phyloP scores from a whole-genome alignment of 1,140 invertebrate genomes.

The Heliconius nattereri region DNA sequence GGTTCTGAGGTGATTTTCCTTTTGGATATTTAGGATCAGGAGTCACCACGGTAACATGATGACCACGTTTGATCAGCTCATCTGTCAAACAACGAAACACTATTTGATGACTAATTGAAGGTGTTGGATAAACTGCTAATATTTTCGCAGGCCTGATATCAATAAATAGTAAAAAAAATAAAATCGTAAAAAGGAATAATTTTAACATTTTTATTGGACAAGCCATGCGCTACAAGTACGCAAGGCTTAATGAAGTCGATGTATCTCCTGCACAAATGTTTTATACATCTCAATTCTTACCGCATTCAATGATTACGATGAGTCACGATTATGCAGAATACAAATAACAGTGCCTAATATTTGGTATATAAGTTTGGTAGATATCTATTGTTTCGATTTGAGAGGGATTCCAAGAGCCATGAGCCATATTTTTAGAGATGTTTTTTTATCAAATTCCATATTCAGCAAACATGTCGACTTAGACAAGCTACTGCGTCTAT shows the following conservation, averaged over 20 bases:
- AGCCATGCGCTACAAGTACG: not conserved
- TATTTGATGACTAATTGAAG: slow-evolving; percentile 74
- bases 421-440: too few relatives aligned
- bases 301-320: not conserved
- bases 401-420: too few relatives aligned
- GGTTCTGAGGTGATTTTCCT: slow-evolving; percentile 56
- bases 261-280: not conserved
- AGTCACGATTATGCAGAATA: not conserved
- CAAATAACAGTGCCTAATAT: too few relatives aligned
- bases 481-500: too few relatives aligned
- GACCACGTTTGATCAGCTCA: slow-evolving; percentile 70
- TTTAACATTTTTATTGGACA: slow-evolving; percentile 6
- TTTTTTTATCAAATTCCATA: too few relatives aligned
- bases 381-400: too few relatives aligned
- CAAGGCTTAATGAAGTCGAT: not conserved
- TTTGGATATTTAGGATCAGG: slow-evolving; percentile 47
- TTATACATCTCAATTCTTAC: not conserved
- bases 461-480: too few relatives aligned
- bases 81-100: slow-evolving; percentile 65
- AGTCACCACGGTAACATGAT: slow-evolving; percentile 70
- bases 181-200: not conserved
- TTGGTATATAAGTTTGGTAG: too few relatives aligned
- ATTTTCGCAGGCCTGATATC: slow-evolving; percentile 48
- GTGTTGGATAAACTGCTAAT: slow-evolving; percentile 74
- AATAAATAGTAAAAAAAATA: not conserved